Evolutionary conservation across 2,113 vertebrate species (phyloP).

Genomic region (Petrocephalus zakoni): DNA sequence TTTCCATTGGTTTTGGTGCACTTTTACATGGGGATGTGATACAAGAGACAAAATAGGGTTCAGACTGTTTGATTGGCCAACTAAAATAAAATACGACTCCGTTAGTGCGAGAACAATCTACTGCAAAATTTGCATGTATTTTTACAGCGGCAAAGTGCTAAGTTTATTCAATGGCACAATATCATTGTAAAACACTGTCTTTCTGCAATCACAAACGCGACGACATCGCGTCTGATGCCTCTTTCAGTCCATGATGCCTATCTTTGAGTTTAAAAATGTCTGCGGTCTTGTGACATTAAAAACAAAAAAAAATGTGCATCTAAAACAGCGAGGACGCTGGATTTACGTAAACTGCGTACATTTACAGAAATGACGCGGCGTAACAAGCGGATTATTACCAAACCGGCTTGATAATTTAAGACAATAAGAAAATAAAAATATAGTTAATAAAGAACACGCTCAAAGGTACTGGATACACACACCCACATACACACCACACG

Average conservation of each 20-base stretch:
- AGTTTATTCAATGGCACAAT: neutral
- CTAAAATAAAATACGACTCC: neutral
- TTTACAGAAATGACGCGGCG: constrained; percentile 34
- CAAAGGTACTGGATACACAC: constrained; percentile 33
- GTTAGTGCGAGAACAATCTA: neutral
- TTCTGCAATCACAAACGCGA: neutral
- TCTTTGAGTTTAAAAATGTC: neutral
- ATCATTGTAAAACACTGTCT: neutral
- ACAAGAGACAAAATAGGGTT: neutral
- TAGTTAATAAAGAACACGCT: constrained; percentile 31
- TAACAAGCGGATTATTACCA: constrained; percentile 37
- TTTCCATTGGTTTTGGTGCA: neutral
- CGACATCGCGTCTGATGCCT: neutral
- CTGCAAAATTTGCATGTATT: neutral
- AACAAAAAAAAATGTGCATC: neutral
- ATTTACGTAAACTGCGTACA: constrained; percentile 15
- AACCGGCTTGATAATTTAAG: constrained; percentile 31
- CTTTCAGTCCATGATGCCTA: neutral
- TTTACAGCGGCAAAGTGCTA: neutral
- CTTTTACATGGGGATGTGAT: neutral
- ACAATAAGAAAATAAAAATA: constrained; percentile 36
- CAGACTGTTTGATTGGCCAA: neutral
- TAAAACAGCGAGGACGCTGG: neutral
- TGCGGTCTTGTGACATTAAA: neutral
- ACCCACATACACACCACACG: constrained; percentile 20